These are phyloP conservation scores for pig (Sus scrofa) DNA, from an alignment of 2,113 vertebrate species.

Conservation along the genomic window T2T-Sscrofa CM000821.6:34043001-34043500, in stretches of 20 bases:
- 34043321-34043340: conserved; percentile 68
- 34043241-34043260: conserved; percentile 73
- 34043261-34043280: conserved; percentile 65
- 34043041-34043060: conserved; percentile 11
- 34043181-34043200: conserved; percentile 61
- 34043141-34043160: neutral
- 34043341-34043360: conserved; percentile 77
- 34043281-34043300: conserved; percentile 75
- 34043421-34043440: conserved; percentile 78
- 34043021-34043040: conserved; percentile 39
- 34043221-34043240: conserved; percentile 84
- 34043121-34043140: conserved; percentile 38
- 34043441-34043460: conserved; percentile 78
- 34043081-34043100: conserved; percentile 39
- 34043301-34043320: conserved; percentile 68
- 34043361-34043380: conserved; percentile 72
- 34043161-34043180: conserved; percentile 66
- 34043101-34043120: conserved; percentile 55
- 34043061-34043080: conserved; percentile 6
- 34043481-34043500: conserved; percentile 77
- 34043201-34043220: conserved; percentile 28
- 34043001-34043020: conserved; percentile 50
- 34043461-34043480: conserved; percentile 73
- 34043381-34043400: conserved; percentile 74
- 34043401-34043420: conserved; percentile 80